phyloP scores from a whole-genome alignment of 1,140 invertebrate genomes.

The Calycopis cecrops region DNA sequence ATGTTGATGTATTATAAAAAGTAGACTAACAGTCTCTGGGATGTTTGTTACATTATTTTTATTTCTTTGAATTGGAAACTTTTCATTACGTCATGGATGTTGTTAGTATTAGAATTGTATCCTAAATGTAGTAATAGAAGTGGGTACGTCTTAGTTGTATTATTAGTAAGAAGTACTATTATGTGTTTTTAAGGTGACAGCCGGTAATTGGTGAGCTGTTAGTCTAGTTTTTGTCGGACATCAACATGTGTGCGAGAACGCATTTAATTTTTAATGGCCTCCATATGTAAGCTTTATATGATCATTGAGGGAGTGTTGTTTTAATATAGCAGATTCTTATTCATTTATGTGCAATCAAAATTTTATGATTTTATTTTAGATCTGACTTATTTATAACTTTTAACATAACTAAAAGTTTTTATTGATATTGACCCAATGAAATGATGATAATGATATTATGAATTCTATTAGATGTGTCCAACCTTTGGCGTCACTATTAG shows the following conservation, averaged over 20 bases:
- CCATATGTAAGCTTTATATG: conserved; percentile 40
- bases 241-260: conserved; percentile 17
- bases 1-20: conserved; percentile 1
- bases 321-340: conserved; percentile 32
- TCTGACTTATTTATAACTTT: conserved; percentile 40
- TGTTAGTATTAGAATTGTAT: not conserved
- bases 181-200: not conserved
- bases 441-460: conserved; percentile 5
- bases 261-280: conserved; percentile 38
- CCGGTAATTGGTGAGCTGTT: not conserved
- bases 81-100: not conserved
- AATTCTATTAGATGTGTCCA: conserved; percentile 6
- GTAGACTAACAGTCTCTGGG: not conserved
- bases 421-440: not conserved
- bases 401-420: not conserved
- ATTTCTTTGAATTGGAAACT: not conserved
- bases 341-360: conserved; percentile 47
- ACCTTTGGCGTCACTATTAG: too few species aligned
- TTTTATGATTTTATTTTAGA: conserved; percentile 46
- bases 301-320: conserved; percentile 30
- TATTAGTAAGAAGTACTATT: not conserved
- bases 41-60: conserved; percentile 6
- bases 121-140: not conserved
- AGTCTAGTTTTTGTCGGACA: not conserved
- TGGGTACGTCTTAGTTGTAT: not conserved